Evolutionary conservation across 30 jellyfish, hydroid and myxozoan species (phyloP), one percentile per base, ranked within the genome.

Genomic region (Nemopilema nomurai): DNA sequence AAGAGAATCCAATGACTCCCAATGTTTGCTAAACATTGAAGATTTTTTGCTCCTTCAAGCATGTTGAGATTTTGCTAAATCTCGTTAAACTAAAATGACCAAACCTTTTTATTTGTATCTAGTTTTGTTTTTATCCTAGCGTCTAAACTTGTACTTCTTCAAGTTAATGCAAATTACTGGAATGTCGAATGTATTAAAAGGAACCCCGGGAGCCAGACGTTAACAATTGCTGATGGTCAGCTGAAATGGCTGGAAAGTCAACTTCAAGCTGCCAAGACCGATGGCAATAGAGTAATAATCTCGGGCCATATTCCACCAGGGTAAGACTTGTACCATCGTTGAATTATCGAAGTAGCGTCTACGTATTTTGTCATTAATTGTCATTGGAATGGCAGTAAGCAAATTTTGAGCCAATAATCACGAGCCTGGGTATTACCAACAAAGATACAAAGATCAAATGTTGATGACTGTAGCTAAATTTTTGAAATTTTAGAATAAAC

Each of bases 231-330:
- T 0, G 96, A 87, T 76, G 82, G 69, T 1, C 98, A 92, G 69
- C 41, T 92, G 90, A 25, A 24, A 23, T 92, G 98, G 98, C 31
- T 92, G 23, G 76, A 29, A 20, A 75, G 76, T 0, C 90, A 82
- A 52, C 89, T 92, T 24, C 57, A 88, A 50, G 57, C 49, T 41
- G 93, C 96, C 21, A 41, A 41, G 9, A 67, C 62, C 6, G 21
- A 51, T 1, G 90, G 84, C 18, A 77, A 88, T 32, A 73, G 76
- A 63, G 98, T 79, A 57, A 69, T 92, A 1, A 78, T 83, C 20
- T 31, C 93, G 8, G 98, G 98, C 3, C 98, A 92, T 83, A 88
- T 87, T 24, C 97, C 96, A 22, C 96, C 98, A 20, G 97, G 98
- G 98, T 92, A 69, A 71, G 80, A 18, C 24, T 41, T 41, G 13